phyloP scores from a whole-genome alignment of 2,888 invertebrate species.

The Drosophila prolongata region DNA sequence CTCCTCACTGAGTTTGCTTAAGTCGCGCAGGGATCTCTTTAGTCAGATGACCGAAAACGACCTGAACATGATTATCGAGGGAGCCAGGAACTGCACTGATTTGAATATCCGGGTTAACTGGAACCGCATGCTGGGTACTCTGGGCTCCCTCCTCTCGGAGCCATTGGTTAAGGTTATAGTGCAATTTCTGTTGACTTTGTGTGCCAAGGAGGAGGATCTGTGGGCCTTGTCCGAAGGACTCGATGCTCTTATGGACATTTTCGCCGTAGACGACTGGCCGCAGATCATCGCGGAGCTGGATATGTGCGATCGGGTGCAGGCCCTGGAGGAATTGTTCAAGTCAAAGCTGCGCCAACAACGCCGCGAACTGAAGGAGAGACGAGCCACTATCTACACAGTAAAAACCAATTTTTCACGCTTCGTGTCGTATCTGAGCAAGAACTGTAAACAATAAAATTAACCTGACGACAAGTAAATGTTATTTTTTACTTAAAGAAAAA shows the following conservation, averaged over 20 bases:
- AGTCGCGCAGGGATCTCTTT: slow-evolving; percentile 85
- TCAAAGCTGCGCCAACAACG: slow-evolving; percentile 87
- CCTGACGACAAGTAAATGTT: background rate
- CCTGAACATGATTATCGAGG: slow-evolving; percentile 85
- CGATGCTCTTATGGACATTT: slow-evolving; percentile 91
- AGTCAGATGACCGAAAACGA: slow-evolving; percentile 86
- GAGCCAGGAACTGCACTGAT: slow-evolving; percentile 86
- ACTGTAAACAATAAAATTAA: slow-evolving; percentile 41
- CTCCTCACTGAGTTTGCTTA: slow-evolving; percentile 89
- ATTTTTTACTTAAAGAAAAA: background rate
- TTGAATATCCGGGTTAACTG: slow-evolving; percentile 87
- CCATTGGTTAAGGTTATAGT: slow-evolving; percentile 84
- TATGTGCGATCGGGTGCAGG: slow-evolving; percentile 87
- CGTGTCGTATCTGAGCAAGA: slow-evolving; percentile 86
- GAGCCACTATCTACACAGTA: slow-evolving; percentile 89
- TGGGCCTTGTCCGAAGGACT: slow-evolving; percentile 91
- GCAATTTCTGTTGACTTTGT: slow-evolving; percentile 84
- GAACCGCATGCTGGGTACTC: slow-evolving; percentile 86
- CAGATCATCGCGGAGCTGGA: slow-evolving; percentile 87
- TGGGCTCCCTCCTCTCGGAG: slow-evolving; percentile 85
- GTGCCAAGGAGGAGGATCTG: slow-evolving; percentile 87
- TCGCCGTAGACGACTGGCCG: slow-evolving; percentile 91
- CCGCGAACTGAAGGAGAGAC: slow-evolving; percentile 88
- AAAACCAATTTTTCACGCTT: slow-evolving; percentile 89
- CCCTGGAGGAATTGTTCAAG: slow-evolving; percentile 87